Conservation (phyloP, 2,888 invertebrate species). For the Thymelicus acteon region DNA sequence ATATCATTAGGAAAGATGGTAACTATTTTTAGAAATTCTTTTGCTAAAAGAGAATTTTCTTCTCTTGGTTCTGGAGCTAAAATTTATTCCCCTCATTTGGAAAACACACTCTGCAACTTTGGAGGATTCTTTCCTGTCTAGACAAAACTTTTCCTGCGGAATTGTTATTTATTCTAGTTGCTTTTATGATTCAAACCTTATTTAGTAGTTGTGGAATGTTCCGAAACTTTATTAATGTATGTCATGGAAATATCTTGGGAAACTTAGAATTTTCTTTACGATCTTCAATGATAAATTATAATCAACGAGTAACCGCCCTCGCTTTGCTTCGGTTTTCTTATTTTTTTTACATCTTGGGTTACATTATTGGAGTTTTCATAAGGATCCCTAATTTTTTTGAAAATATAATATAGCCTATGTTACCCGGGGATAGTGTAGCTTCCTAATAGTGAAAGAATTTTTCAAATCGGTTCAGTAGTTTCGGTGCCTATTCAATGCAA, state of each 20-base stretch:
- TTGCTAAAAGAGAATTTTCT: constrained; percentile 27
- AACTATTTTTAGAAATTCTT: constrained; percentile 25
- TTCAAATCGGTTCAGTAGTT: too few species aligned
- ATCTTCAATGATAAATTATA: not conserved
- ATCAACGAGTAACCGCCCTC: too few species aligned
- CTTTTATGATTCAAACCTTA: constrained; percentile 26
- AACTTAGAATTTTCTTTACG: not conserved
- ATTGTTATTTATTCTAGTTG: constrained; percentile 35
- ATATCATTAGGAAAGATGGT: constrained; percentile 20
- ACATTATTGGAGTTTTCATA: too few species aligned
- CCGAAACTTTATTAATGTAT: not conserved
- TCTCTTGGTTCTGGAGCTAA: constrained; percentile 15
- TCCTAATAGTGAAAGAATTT: too few species aligned
- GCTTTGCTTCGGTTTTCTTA: too few species aligned
- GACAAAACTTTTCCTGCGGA: constrained; percentile 33
- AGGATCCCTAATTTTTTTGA: too few species aligned
- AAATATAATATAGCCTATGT: too few species aligned
- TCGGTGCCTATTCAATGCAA: too few species aligned
- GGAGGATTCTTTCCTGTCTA: constrained; percentile 37
- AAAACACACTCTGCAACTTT: constrained; percentile 37
- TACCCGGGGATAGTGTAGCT: too few species aligned
- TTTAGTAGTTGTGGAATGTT: constrained; percentile 13
- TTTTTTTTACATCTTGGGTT: too few species aligned
- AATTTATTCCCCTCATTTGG: constrained; percentile 38
- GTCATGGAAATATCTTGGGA: not conserved